Percentiles rank a stretch among this genome's conserved stretches.
Conservation (phyloP, 2,888 invertebrate species). For the Mactromeris polynyma region DNA sequence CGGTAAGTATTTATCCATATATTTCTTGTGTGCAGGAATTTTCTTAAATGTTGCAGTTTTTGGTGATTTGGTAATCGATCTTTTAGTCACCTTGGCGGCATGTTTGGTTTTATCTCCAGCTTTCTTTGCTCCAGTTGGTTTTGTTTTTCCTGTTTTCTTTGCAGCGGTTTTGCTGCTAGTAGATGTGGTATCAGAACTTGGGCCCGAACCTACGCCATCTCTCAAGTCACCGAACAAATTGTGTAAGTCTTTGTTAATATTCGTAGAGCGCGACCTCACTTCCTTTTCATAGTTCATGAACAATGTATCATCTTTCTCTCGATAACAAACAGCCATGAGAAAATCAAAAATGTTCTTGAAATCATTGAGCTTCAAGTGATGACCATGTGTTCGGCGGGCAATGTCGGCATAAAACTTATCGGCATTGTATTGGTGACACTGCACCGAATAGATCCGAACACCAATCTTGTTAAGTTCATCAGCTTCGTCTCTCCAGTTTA, state of each 20-base stretch:
- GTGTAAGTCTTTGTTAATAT: slow-evolving; percentile 75
- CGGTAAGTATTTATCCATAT: slow-evolving; percentile 46
- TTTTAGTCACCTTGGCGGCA: not conserved
- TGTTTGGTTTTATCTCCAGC: not conserved
- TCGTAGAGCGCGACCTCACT: slow-evolving; percentile 71
- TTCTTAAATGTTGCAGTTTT: not conserved
- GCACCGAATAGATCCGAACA: too few species aligned
- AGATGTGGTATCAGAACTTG: slow-evolving; percentile 10
- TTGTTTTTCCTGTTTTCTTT: not conserved
- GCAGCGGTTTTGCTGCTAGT: not conserved
- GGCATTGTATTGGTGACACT: slow-evolving; percentile 59
- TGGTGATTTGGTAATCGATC: not conserved
- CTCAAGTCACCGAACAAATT: slow-evolving; percentile 73
- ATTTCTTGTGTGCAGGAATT: slow-evolving; percentile 20
- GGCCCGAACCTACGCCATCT: slow-evolving; percentile 43
- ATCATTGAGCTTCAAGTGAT: slow-evolving; percentile 79
- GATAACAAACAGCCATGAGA: too few species aligned
- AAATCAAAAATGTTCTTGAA: slow-evolving; percentile 82
- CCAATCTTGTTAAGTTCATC: slow-evolving; percentile 72
- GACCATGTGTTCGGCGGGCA: slow-evolving; percentile 79
- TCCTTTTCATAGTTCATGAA: slow-evolving; percentile 78
- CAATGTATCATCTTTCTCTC: too few species aligned
- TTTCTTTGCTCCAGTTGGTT: not conserved
- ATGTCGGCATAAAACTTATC: slow-evolving; percentile 78
- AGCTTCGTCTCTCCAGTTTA: slow-evolving; percentile 76